A percentile compares a stretch with the other conserved stretches of the same genome.
phyloP scores from a whole-genome alignment of 2,888 invertebrate species.

The Rambutsinella grinnellia region DNA sequence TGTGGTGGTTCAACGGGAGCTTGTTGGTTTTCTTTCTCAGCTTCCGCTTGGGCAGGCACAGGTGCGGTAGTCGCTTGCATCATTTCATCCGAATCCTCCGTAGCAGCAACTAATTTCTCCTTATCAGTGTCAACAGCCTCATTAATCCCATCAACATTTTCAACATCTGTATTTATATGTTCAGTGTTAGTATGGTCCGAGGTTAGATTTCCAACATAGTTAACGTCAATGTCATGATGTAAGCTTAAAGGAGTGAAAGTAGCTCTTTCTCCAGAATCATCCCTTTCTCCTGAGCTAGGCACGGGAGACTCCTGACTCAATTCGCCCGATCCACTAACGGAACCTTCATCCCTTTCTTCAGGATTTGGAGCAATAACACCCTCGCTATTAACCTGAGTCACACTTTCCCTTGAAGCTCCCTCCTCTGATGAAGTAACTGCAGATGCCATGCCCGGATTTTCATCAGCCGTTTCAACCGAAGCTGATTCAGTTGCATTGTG shows the following conservation, averaged over 20 bases:
- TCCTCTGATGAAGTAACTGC: constrained; percentile 16
- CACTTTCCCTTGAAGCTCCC: neutral
- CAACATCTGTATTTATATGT: constrained; percentile 13
- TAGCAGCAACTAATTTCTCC: constrained; percentile 20
- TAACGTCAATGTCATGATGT: constrained; percentile 58
- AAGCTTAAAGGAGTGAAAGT: constrained; percentile 48
- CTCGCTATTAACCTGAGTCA: neutral
- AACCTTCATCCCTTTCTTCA: constrained; percentile 7
- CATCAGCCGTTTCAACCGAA: constrained; percentile 42
- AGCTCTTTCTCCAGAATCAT: constrained; percentile 38
- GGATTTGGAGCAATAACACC: constrained; percentile 4
- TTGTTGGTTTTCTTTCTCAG: constrained; percentile 1
- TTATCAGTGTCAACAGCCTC: constrained; percentile 5
- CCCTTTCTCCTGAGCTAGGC: constrained; percentile 3
- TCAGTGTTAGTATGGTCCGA: constrained; percentile 52
- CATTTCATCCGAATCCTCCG: constrained; percentile 10
- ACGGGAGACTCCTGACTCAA: constrained; percentile 36
- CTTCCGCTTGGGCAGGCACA: neutral
- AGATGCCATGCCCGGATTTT: constrained; percentile 27
- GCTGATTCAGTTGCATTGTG: constrained; percentile 42
- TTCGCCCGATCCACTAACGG: constrained; percentile 22
- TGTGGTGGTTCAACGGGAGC: neutral
- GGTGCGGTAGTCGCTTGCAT: constrained; percentile 17
- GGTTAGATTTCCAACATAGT: constrained; percentile 47
- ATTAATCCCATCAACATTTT: neutral